A percentile compares a stretch with the other conserved stretches of the same genome.
phyloP scores from a whole-genome alignment of 2,888 invertebrate genomes.

The Parnassius apollo region DNA sequence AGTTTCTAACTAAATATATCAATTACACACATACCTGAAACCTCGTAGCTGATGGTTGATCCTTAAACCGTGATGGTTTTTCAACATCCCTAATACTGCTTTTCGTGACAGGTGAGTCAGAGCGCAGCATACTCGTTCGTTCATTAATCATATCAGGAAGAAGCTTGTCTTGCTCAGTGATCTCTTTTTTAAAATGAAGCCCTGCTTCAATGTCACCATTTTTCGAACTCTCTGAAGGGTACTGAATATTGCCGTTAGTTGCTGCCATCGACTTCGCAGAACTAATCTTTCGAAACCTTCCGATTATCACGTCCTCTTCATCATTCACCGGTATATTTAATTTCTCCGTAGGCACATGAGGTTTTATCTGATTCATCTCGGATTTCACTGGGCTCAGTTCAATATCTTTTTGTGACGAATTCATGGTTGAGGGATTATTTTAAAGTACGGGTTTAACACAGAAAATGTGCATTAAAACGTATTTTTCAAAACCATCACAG shows the following conservation, averaged over 20 bases:
- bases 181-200: constrained; percentile 58
- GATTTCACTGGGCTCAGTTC: constrained; percentile 66
- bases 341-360: constrained; percentile 40
- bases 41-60: constrained; percentile 81
- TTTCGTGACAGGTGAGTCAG: constrained; percentile 68
- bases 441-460: constrained; percentile 32
- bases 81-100: constrained; percentile 84
- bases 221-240: constrained; percentile 58
- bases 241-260: constrained; percentile 74
- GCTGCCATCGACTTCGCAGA: constrained; percentile 79
- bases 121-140: constrained; percentile 42
- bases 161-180: constrained; percentile 58
- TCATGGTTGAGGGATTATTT: constrained; percentile 43
- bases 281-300: constrained; percentile 75
- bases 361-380: constrained; percentile 40
- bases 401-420: constrained; percentile 66
- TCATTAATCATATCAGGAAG: constrained; percentile 47
- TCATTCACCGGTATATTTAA: constrained; percentile 52
- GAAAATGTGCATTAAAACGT: constrained; percentile 20
- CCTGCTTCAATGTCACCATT: constrained; percentile 64
- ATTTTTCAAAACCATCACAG: background rate
- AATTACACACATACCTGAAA: constrained; percentile 73
- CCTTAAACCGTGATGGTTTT: constrained; percentile 83
- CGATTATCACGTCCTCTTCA: constrained; percentile 76
- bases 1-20: too few species aligned